Evolutionary conservation across 2,888 invertebrate species (phyloP), one percentile per base, ranked within the genome.

Genomic region (Patella caerulea): DNA sequence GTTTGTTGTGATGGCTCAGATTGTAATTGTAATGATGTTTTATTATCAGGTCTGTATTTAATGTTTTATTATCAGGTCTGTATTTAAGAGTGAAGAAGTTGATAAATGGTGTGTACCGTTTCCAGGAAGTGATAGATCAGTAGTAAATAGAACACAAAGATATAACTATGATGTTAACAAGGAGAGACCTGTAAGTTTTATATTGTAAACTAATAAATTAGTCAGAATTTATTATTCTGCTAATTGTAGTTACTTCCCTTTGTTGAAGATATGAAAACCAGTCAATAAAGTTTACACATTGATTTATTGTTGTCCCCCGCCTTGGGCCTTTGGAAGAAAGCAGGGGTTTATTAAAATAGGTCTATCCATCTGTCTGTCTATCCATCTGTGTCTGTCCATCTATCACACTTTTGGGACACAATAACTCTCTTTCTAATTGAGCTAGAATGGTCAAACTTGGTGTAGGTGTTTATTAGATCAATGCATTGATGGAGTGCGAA

Each of bases 71-170:
- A 85, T 14, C 79, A 91, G 91, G 76, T 73, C 83, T 15, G 78
- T 92, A 19, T 91, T 89, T 83, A 86, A 89, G 78, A 86, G 84
- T 80, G 83, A 89, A n/a, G 91, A 91, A 3, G 87, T 92, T n/a
- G 83, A 90, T 79, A 90, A 84, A 86, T 96, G 95, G 94, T 95
- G 95, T 86, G 83, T 96, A 1, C 95, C 96, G 0, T 98, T 98
- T 92, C 94, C 94, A 0, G 96, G 97, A 54, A 93, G 96, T 12
- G 98, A 98, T 93, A 94, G 94, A 79, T 94, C 97, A 2, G 94
- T 98, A 0, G 94, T 95, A n/a, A 92, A 94, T 89, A 94, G 98
- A 72, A 94, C 96, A 0, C 97, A 98, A 91, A 94, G 96, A 74
- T 94, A 94, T 89, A 93, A 96, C 29, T 95, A 94, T 89, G 94